These are phyloP conservation scores for Oostethus manadensis DNA, from an alignment of 2,113 vertebrate genomes.

Conservation along the genomic window DNA sequence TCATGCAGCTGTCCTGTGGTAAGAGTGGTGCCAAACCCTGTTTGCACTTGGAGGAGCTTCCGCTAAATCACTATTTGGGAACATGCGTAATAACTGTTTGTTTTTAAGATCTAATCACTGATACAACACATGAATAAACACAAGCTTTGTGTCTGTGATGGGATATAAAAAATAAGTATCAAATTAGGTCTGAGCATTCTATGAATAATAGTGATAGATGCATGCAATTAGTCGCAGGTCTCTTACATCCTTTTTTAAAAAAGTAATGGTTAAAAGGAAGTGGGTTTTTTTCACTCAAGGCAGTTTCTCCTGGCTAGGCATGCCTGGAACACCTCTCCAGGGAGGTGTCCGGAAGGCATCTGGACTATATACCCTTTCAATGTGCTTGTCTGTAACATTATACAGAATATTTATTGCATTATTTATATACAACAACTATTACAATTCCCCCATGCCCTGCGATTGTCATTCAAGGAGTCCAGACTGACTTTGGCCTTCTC, in stretches of 20 bases:
- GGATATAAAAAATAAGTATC: not conserved
- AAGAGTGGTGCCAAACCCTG: slow-evolving; percentile 43
- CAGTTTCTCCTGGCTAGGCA: no score
- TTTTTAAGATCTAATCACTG: slow-evolving; percentile 7
- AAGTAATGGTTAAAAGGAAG: not conserved
- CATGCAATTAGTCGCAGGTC: not conserved
- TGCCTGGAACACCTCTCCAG: no score
- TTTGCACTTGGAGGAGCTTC: slow-evolving; percentile 61
- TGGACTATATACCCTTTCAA: no score
- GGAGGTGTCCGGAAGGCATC: no score
- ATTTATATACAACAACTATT: no score
- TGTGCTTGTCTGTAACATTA: no score
- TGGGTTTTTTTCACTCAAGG: not conserved
- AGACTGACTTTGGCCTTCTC: no score
- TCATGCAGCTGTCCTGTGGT: slow-evolving; percentile 52
- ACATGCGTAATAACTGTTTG: slow-evolving; percentile 8
- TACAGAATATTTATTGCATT: no score
- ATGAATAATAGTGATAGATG: not conserved
- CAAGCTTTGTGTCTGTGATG: not conserved
- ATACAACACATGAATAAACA: slow-evolving; percentile 1
- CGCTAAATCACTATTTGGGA: not conserved
- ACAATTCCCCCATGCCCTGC: no score
- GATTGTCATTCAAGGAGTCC: no score
- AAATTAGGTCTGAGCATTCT: not conserved
- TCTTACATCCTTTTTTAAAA: not conserved